Evolutionary conservation across 2,888 invertebrate genomes (phyloP), one percentile per base, ranked within the genome.

Genomic region (Drosophila trichaetosa): DNA sequence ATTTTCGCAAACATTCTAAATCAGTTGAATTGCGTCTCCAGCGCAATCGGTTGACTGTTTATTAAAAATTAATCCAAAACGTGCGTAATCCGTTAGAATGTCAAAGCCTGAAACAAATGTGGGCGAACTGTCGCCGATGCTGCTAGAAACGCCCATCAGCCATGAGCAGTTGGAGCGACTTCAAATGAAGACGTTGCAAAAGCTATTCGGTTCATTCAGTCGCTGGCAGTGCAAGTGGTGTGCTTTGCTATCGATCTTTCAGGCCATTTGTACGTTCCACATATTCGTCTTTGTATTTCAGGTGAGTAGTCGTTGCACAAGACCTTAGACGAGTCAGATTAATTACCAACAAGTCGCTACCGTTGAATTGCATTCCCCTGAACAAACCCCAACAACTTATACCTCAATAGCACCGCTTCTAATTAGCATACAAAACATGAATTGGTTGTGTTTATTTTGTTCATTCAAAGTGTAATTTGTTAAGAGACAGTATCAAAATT

Each of bases 231-330:
- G 94, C 34, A 83, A 93, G 58, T 94, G 95, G 87, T 94, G 95
- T 24, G 93, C 94, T 73, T 87, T 95, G 16, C 90, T 95, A 57
- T 94, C 95, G 4, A 91, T 95, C n/a, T 94, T 94, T 90, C 95
- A 95, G 92, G 93, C 95, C 73, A 94, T 94, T 29, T 95, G 94
- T 89, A 95, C 95, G 36, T 95, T 95, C 93, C 95, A 95, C 90
- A 95, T 95, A 74, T 95, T 95, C 90, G 93, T 94, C 7, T 94
- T 94, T 67, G 95, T 95, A 2, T 95, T 95, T 82, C 93, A 93
- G 83, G 93, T 93, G 80, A 92, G 91, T 73, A 62, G 31, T 88
- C 48, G 40, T 57, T 54, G 36, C 57, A 49, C 57, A 53, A 76
- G 69, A 79, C 74, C 76, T 79, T 74, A 74, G 18, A 18, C n/a